Conservation (phyloP, 2,888 invertebrate species). For the Conchocele bisecta region DNA sequence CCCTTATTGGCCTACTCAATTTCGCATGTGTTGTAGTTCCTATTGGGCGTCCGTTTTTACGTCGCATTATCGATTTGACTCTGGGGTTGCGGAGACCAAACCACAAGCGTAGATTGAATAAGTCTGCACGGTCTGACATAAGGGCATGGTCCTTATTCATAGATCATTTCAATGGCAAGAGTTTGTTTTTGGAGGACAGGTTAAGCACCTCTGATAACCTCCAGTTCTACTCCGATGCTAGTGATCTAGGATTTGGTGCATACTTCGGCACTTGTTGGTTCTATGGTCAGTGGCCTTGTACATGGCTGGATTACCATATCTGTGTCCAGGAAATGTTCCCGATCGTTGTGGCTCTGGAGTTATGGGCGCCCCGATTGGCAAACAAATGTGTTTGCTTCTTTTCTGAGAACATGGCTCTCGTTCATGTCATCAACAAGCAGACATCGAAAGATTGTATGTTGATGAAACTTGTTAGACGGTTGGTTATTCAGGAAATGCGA, state of each 20-base stretch:
- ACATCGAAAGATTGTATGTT: constrained; percentile 24
- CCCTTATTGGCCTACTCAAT: constrained; percentile 34
- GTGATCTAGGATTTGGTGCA: too few relatives aligned
- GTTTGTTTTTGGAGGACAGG: constrained; percentile 18
- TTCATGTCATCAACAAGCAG: constrained; percentile 43
- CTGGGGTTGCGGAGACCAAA: constrained; percentile 17
- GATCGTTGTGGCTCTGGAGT: constrained; percentile 43
- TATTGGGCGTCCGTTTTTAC: constrained; percentile 33
- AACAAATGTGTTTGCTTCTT: constrained; percentile 30
- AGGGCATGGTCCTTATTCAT: constrained; percentile 33
- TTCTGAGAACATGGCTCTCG: constrained; percentile 42
- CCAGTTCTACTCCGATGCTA: too few relatives aligned
- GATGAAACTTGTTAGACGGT: constrained; percentile 39
- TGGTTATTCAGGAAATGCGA: constrained; percentile 32
- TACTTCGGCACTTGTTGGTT: too few relatives aligned
- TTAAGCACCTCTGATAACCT: too few relatives aligned
- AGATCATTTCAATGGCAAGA: constrained; percentile 43
- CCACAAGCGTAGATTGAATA: constrained; percentile 30
- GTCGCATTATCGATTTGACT: constrained; percentile 36
- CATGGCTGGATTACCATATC: constrained; percentile 12
- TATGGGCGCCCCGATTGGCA: constrained; percentile 15
- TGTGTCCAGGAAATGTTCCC: constrained; percentile 47
- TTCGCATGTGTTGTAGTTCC: constrained; percentile 35
- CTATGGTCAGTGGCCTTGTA: too few relatives aligned
- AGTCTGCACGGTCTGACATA: constrained; percentile 19